phyloP scores from a whole-genome alignment of 2,888 invertebrate species.

The Autographa pulchrina region DNA sequence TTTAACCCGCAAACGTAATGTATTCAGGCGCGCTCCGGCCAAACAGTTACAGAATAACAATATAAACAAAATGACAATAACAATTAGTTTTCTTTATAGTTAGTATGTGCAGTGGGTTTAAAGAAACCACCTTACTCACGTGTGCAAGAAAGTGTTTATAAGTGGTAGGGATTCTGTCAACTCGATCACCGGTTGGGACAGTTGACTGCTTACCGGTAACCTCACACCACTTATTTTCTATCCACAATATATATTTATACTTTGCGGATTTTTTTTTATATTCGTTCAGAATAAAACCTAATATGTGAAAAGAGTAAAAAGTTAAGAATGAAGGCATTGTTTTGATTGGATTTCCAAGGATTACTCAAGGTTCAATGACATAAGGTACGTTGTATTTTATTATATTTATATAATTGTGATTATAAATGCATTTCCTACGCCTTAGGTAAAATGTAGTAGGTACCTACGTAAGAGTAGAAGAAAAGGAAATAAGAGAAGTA shows the following conservation, averaged over 20 bases:
- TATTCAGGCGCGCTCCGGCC: not conserved
- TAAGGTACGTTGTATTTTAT: conserved; percentile 15
- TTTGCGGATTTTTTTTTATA: not conserved
- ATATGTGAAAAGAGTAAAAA: conserved; percentile 8
- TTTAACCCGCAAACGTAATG: conserved; percentile 5
- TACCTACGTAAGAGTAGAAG: no score
- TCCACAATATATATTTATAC: not conserved
- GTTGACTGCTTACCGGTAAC: conserved; percentile 25
- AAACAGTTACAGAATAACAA: conserved; percentile 44
- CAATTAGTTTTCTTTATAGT: conserved; percentile 45
- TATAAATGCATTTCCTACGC: no score
- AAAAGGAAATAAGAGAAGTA: no score
- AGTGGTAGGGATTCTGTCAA: conserved; percentile 48
- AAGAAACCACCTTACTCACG: conserved; percentile 31
- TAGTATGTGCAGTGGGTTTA: conserved; percentile 50
- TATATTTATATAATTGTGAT: no score
- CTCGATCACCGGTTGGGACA: conserved; percentile 33
- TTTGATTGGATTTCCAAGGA: conserved; percentile 17
- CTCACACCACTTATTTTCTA: conserved; percentile 6
- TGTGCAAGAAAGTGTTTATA: conserved; percentile 47
- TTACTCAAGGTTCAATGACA: not conserved
- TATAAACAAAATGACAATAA: conserved; percentile 35
- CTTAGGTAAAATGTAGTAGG: no score
- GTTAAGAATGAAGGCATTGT: not conserved
- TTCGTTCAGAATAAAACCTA: not conserved